A percentile compares a stretch with the other conserved stretches of the same genome.
phyloP scores from a whole-genome alignment of 2,113 vertebrate genomes.

The Polypterus bichir region DNA sequence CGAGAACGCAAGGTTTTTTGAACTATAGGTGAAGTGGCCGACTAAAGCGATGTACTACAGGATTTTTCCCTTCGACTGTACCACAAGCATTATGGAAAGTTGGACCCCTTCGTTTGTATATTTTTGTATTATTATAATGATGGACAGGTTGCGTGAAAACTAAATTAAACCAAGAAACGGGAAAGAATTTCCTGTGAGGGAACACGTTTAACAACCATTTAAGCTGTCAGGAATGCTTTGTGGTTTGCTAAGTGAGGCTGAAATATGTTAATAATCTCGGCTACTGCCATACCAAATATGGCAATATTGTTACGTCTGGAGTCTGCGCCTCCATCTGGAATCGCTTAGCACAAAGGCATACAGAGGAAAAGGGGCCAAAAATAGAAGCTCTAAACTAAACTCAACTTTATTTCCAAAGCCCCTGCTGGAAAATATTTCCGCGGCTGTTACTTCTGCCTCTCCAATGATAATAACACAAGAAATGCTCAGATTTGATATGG shows the following conservation, averaged over 20 bases:
- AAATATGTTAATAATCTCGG: constrained; percentile 97
- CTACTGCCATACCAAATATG: constrained; percentile 99
- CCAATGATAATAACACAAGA: no score
- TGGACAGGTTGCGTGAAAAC: constrained; percentile 83
- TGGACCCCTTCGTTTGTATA: constrained; percentile 45
- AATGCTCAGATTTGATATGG: no score
- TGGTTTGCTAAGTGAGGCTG: constrained; percentile 80
- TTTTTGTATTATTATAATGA: constrained; percentile 54
- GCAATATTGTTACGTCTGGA: constrained; percentile 97
- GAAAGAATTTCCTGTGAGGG: constrained; percentile 83
- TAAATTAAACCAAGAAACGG: constrained; percentile 59
- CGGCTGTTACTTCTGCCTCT: no score
- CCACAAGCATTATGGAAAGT: constrained; percentile 37
- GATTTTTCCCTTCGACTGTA: no score
- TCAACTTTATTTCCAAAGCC: constrained; percentile 37
- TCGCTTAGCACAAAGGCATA: constrained; percentile 64
- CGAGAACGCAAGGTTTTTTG: no score
- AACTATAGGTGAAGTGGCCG: no score
- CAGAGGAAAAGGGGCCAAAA: constrained; percentile 63
- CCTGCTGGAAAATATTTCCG: constrained; percentile 13
- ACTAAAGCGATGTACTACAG: no score
- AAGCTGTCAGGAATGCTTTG: constrained; percentile 95
- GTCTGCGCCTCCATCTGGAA: constrained; percentile 90
- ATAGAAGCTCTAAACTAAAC: constrained; percentile 53
- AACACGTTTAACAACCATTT: constrained; percentile 92